Evolutionary conservation across 2,888 invertebrate species (phyloP), one percentile per base, ranked within the genome.

Genomic region (Oscheius sp.): DNA sequence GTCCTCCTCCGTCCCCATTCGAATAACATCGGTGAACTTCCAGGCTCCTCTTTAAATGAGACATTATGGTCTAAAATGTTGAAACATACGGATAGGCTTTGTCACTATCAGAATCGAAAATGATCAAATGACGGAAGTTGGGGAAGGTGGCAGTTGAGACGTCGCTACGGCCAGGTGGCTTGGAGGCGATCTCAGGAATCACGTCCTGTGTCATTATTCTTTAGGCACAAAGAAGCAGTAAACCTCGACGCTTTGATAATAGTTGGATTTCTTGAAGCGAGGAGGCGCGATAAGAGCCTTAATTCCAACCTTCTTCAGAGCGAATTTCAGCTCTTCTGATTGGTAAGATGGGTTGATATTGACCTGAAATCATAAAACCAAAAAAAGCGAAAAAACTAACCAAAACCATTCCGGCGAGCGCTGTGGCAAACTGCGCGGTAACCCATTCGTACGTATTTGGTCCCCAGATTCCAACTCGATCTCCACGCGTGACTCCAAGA

Each of bases 381-480:
- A 10, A 25, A 2, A 46, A 46, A 20, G 10, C 10, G 12, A 2
- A 1, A 4, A 8, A 64, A 63, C 87, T 87, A 87, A 92, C 93
- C 87, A 92, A 88, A 31, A 92, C 89, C 1, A 92, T 87, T 0
- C 93, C 94, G 1, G 91, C 90, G 74, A 92, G 90, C 0, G 92
- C 90, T 0, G 91, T 90, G 0, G 92, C 93, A 85, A 92, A 88
- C 86, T 91, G 91, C 0, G 91, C 88, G 0, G 93, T 80, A 71
- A 92, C 90, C 94, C 94, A 95, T 84, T 93, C 91, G 50, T 90
- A 86, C 6, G 76, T 77, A 87, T 93, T 94, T 0, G 93, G 92
- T 0, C 92, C 91, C 92, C 92, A 93, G 25, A 94, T 89, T 0
- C 92, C 93, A 2, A 95, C 84, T 8, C 92, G 88, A 84, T 94